Evolutionary conservation across 2,113 vertebrate species (phyloP).

Genomic region (Trogon melanurus): DNA sequence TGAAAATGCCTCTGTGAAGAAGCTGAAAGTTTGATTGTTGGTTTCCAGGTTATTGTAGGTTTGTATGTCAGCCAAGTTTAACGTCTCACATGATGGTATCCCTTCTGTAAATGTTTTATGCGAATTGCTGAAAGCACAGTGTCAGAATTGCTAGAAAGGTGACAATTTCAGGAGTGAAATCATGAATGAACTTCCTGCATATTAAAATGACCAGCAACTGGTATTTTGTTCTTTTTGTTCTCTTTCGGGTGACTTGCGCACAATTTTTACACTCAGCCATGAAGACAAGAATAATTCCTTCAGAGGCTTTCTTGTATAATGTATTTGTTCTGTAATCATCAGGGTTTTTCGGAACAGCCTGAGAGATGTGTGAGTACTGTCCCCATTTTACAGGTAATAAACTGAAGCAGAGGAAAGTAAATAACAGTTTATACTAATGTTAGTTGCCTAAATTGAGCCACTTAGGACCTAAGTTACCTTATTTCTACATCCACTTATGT

Average conservation of each 20-base stretch:
- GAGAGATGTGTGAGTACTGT: background rate
- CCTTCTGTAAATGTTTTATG: background rate
- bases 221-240: background rate
- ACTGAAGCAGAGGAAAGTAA: background rate
- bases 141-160: background rate
- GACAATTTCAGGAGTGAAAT: background rate
- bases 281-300: background rate
- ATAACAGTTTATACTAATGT: background rate
- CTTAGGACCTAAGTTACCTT: background rate
- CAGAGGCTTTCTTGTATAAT: background rate
- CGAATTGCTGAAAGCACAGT: background rate
- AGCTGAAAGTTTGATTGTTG: background rate
- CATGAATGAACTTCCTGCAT: background rate
- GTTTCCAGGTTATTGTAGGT: background rate
- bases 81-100: background rate
- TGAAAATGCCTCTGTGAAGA: background rate
- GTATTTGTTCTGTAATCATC: background rate
- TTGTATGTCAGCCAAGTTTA: background rate
- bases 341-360: background rate
- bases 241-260: background rate
- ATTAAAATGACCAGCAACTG: background rate
- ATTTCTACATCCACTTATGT: background rate
- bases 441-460: background rate
- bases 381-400: background rate
- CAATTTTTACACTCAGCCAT: background rate